Evolutionary conservation across 1,140 invertebrate species (phyloP), one percentile per base, ranked within the genome.

Genomic region (Cydia splendana): DNA sequence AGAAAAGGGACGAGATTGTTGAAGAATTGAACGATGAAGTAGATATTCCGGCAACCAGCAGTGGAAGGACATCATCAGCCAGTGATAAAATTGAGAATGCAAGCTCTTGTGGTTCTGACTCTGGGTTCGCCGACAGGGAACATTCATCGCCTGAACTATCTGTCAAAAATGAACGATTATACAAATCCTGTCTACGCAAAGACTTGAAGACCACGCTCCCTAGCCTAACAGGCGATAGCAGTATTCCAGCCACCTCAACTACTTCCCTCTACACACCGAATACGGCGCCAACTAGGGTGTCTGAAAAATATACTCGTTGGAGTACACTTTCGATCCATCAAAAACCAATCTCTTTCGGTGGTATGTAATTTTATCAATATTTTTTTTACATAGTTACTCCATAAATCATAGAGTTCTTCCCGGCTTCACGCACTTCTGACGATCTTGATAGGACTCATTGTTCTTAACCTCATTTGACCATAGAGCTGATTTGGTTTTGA

Each of bases 31-130:
- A 9, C 18, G 67, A 71, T 38, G 67, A 71, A 12, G 28, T 34
- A 1, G 65, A 69, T 34, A 24, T n/a, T n/a, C 9, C 34, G 10
- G 67, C 15, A 18, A 71, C 2, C 15, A 18, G 7, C 34, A 71
- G 34, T 71, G 67, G 67, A 4, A 71, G 67, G 30, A 48, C 24
- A 76, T 30, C 62, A 48, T 24, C 75, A 51, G 76, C 30, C 65
- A 73, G 67, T 73, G 86, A 88, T 75, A 86, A 85, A 85, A 75
- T 79, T n/a, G 85, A 90, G 75, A 83, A 82, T 74, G 74, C 76
- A 13, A 89, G 86, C 81, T 86, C 84, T 7, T 86, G 81, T 74
- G 84, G 83, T 45, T 90, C 89, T 51, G 90, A 92, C 81, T 90
- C 89, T 62, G 88, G 86, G 15, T 90, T 88, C 62, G 81, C 85